These are phyloP conservation scores for Drosophila acutilabella DNA, from an alignment of 2,888 invertebrate genomes.

Conservation along the genomic window DNA sequence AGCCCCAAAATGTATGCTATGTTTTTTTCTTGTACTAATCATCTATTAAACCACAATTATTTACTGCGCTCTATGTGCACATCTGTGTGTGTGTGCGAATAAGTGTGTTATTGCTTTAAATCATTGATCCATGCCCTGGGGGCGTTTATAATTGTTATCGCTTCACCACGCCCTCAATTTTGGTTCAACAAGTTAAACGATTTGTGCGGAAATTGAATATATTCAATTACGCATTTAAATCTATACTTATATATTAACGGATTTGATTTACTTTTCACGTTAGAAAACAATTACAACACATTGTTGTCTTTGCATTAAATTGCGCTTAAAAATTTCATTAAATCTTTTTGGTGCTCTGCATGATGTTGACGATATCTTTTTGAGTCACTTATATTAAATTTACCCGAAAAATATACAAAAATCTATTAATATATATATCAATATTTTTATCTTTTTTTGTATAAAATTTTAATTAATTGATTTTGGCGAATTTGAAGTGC, in stretches of 20 bases:
- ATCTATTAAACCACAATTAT: constrained; percentile 74
- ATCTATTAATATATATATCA: no score
- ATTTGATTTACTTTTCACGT: constrained; percentile 10
- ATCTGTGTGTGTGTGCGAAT: background rate
- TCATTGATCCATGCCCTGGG: constrained; percentile 60
- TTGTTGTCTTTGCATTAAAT: background rate
- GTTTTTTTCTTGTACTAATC: constrained; percentile 58
- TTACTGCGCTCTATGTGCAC: constrained; percentile 12
- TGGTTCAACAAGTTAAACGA: constrained; percentile 54
- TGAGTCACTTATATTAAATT: no score
- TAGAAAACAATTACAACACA: background rate
- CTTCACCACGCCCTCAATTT: constrained; percentile 40
- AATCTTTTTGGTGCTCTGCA: no score
- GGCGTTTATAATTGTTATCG: constrained; percentile 70
- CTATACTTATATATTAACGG: constrained; percentile 37
- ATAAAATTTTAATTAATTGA: no score
- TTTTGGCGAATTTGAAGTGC: background rate
- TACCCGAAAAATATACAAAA: no score
- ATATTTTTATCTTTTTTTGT: background rate
- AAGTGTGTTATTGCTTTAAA: constrained; percentile 52
- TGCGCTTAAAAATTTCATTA: no score
- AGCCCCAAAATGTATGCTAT: constrained; percentile 46
- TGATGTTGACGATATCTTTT: no score
- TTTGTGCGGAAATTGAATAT: constrained; percentile 50
- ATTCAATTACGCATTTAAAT: constrained; percentile 43